Evolutionary conservation across 1,140 invertebrate species (phyloP).

Genomic region (Arctopsyche grandis): DNA sequence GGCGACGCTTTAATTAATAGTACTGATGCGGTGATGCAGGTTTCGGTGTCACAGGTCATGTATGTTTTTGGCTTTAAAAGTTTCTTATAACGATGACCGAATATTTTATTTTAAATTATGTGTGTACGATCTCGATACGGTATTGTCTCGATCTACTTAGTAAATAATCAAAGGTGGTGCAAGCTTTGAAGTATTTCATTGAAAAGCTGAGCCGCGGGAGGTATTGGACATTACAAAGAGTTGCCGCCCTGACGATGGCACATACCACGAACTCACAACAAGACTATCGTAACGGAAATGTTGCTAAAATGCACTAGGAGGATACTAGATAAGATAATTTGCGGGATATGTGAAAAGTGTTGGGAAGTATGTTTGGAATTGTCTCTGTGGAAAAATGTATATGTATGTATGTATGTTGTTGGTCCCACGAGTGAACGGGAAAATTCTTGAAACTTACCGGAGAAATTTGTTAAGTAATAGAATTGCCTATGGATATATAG

Average conservation of each 20-base stretch:
- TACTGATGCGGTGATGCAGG: not conserved
- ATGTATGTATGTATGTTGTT: no score
- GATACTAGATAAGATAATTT: no score
- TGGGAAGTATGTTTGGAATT: no score
- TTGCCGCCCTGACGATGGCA: constrained; percentile 43
- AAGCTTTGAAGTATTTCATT: constrained; percentile 46
- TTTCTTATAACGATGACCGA: constrained; percentile 3
- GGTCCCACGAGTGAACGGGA: no score
- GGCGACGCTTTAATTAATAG: constrained; percentile 24
- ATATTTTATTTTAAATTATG: not conserved
- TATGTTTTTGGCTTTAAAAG: not conserved
- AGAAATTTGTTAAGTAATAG: no score
- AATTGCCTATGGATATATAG: no score
- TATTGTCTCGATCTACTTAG: constrained; percentile 42
- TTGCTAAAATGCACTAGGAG: not conserved
- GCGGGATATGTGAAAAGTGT: no score
- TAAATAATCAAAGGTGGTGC: constrained; percentile 46
- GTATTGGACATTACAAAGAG: constrained; percentile 46
- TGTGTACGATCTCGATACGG: not conserved
- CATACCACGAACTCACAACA: not conserved
- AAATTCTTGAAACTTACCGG: no score
- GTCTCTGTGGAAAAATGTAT: no score
- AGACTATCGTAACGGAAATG: not conserved
- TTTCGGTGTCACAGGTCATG: constrained; percentile 14
- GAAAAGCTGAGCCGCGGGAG: constrained; percentile 43